Percentiles rank a stretch among this genome's conserved stretches.
Evolutionary conservation across 2,888 invertebrate genomes (phyloP).

Genomic region (Agrotis clavis): DNA sequence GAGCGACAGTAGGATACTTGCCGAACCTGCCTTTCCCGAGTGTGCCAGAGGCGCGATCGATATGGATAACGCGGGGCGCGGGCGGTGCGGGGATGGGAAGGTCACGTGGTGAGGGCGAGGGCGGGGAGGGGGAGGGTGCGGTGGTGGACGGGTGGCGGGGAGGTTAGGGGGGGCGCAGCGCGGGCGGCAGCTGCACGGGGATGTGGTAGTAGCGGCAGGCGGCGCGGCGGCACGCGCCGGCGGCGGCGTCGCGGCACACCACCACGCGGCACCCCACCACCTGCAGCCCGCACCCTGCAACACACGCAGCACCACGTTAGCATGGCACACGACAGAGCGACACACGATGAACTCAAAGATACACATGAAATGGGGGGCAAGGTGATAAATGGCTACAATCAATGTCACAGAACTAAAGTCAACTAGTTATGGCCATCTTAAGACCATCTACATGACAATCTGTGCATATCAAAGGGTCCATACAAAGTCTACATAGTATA

Average conservation of each 20-base stretch:
- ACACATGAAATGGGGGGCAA: constrained; percentile 23
- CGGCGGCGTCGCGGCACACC: constrained; percentile 98
- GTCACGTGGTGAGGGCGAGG: constrained; percentile 44
- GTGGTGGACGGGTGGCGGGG: constrained; percentile 70
- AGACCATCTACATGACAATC: constrained; percentile 29
- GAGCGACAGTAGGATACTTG: constrained; percentile 77
- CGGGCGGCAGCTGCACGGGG: constrained; percentile 97
- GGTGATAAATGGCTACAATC: constrained; percentile 14
- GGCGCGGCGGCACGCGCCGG: constrained; percentile 97
- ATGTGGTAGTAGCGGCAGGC: constrained; percentile 99
- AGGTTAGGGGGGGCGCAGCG: constrained; percentile 90
- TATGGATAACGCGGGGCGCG: constrained; percentile 82
- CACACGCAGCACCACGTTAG: constrained; percentile 31
- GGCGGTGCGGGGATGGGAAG: constrained; percentile 69
- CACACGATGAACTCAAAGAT: background rate
- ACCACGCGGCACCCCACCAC: constrained; percentile 98
- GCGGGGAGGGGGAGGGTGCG: constrained; percentile 58
- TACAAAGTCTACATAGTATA: constrained; percentile 56
- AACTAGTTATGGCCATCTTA: constrained; percentile 39
- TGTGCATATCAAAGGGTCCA: constrained; percentile 32
- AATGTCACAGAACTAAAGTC: constrained; percentile 30
- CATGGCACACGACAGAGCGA: background rate
- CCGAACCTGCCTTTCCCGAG: constrained; percentile 82
- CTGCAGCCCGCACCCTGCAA: constrained; percentile 98
- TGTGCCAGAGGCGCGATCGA: constrained; percentile 86